Base-by-base conservation (phyloP, 1,140 invertebrate genomes). In the Atta cephalotes region DNA sequence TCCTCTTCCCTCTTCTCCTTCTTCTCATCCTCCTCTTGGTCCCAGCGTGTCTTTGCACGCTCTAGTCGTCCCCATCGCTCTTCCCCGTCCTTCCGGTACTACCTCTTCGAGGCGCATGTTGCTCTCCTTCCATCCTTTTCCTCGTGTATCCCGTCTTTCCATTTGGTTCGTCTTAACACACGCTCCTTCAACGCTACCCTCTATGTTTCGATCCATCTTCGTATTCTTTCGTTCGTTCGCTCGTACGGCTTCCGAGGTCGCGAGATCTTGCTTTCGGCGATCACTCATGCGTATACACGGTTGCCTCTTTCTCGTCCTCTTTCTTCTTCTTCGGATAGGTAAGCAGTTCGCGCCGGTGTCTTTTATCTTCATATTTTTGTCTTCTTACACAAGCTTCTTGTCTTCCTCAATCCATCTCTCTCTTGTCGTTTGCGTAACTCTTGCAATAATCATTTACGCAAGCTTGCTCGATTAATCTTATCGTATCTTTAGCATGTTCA, bases 191-290 rank as follows among this genome's bases (percentile, higher is more conserved):
- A 45, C 71, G 81, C 70, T 78, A 77, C 39, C 12, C 70, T 18
- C 28, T 45, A 45, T 28, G 51, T n/a, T 63, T 25, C 81, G 56
- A 68, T 82, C 70, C 78, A 56, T 87, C 74, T 72, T 63, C 87
- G 88, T 82, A 49, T 82, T 56, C 68, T 74, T 45, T n/a, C 49
- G 12, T 51, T 51, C 49, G 49, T 16, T 31, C 31, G 25, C 5
- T 79, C 78, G 65, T 63, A 25, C 51, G 65, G 58, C 39, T 82
- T 82, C 68, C 68, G 53, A 82, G 68, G 80, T 60, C 51, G 14
- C 86, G 74, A 49, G 39, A 80, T 86, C 45, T 85, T 60, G 25
- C 25, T 71, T 68, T 65, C 60, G 31, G 78, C 72, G 68, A 82
- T 82, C 60, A 74, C 45, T 78, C 49, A 63, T 49, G 60, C 72